phyloP scores from a whole-genome alignment of 2,888 invertebrate genomes.

The Linnaemya vulpina region DNA sequence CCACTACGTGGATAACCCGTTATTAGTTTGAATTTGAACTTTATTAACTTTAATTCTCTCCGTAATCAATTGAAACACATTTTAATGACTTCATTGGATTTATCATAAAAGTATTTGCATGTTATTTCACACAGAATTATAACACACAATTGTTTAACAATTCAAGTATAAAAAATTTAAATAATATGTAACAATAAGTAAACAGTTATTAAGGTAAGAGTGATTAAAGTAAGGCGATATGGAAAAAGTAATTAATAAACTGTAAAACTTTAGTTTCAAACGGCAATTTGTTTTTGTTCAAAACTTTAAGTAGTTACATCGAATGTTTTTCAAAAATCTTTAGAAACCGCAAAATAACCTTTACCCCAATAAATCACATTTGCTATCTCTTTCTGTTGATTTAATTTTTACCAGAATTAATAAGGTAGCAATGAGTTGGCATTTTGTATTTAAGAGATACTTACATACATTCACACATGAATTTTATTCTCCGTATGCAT shows the following conservation, averaged over 20 bases:
- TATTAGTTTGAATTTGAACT: neutral
- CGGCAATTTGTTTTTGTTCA: neutral
- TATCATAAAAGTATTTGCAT: constrained; percentile 23
- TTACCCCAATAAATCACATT: constrained; percentile 17
- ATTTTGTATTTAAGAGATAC: neutral
- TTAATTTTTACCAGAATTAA: neutral
- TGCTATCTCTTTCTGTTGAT: neutral
- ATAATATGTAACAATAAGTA: neutral
- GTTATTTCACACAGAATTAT: neutral
- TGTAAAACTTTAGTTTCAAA: neutral
- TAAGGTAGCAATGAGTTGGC: constrained; percentile 42
- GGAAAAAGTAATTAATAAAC: neutral
- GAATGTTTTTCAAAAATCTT: neutral
- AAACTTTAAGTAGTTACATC: neutral
- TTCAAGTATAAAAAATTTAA: constrained; percentile 7
- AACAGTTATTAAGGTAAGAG: neutral
- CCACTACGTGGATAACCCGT: too few relatives aligned
- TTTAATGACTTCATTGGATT: constrained; percentile 4
- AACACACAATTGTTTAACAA: neutral
- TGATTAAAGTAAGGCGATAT: neutral
- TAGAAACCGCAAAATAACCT: constrained; percentile 31
- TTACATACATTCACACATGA: neutral
- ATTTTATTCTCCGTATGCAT: too few relatives aligned
- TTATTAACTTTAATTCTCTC: neutral
- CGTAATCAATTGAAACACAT: neutral